Evolutionary conservation across 2,888 invertebrate species (phyloP).

Genomic region (Meteorus colon): DNA sequence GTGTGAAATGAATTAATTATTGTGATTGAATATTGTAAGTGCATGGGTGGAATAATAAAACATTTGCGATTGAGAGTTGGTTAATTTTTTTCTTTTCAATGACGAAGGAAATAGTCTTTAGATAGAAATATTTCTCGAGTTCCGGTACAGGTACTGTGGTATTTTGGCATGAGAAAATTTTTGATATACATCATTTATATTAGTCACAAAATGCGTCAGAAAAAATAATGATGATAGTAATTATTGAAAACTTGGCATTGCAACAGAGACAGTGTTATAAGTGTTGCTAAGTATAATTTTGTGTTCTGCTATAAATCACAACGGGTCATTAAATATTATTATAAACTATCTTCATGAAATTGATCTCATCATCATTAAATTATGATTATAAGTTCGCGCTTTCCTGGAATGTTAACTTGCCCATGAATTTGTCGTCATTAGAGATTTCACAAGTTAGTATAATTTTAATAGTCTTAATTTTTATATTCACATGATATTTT

Average conservation of each 20-base stretch:
- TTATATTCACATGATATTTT: neutral
- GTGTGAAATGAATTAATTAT: neutral
- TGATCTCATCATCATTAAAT: neutral
- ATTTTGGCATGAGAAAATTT: neutral
- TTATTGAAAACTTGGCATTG: neutral
- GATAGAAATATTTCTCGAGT: neutral
- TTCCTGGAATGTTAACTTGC: neutral
- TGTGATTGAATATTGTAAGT: neutral
- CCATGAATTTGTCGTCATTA: constrained; percentile 3
- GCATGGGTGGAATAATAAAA: neutral
- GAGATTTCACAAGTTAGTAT: neutral
- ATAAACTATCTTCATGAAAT: neutral
- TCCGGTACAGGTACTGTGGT: neutral
- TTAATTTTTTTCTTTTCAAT: neutral
- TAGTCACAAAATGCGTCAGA: neutral
- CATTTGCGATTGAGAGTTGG: too few species aligned
- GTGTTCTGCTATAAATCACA: neutral
- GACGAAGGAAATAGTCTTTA: neutral
- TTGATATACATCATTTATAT: neutral
- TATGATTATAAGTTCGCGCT: neutral
- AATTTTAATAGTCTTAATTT: neutral
- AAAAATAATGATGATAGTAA: neutral
- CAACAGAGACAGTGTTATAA: neutral
- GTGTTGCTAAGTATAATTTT: neutral
- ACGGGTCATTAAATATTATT: neutral